Base-by-base conservation (phyloP, 2,113 vertebrate species). In the Apaloderma vittatum region DNA sequence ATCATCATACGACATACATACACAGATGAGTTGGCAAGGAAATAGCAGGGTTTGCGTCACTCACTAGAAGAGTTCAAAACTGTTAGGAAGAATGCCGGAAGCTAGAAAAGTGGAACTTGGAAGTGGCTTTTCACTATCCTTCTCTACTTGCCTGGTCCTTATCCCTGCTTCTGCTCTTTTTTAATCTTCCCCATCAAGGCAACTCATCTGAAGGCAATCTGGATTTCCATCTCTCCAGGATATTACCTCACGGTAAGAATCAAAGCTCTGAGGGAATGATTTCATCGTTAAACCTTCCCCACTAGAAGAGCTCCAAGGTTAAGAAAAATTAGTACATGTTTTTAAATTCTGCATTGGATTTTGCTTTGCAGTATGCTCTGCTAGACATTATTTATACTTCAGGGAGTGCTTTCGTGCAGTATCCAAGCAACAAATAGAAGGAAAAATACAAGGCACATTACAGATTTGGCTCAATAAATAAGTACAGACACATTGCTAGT, bases 351-450 rank as follows among this genome's bases (percentile, higher is more conserved):
- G 49, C 76, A 73, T 46, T 68, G 83, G 75, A 92, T 91, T 91
- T 78, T 1, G 7, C 65, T 84, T 72, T 54, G 57, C 94, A 94
- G 77, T 37, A 70, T 61, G 76, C 65, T 87, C 88, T 87, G 66
- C 61, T 92, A 84, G 73, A 82, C 61, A 61, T 94, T 92, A 96
- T 89, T 97, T 97, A 85, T 93, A 97, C 91, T 91, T 87, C 86
- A 93, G 80, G 86, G 94, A 96, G 66, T 72, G 77, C 81, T 95
- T 96, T 90, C 90, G 96, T 73, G 87, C 87, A 88, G 95, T 96
- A 96, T 91, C 95, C 94, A 91, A 94, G 97, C 94, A 97, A 97
- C 95, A 94, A 89, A 95, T 3, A 87, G 76, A 84, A 93, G 61
- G 79, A 49, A 76, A 95, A 93, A 92, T 32, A 43, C 86, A 90